Evolutionary conservation across 1,140 invertebrate species (phyloP).

Genomic region (Helicorthomorpha holstii): DNA sequence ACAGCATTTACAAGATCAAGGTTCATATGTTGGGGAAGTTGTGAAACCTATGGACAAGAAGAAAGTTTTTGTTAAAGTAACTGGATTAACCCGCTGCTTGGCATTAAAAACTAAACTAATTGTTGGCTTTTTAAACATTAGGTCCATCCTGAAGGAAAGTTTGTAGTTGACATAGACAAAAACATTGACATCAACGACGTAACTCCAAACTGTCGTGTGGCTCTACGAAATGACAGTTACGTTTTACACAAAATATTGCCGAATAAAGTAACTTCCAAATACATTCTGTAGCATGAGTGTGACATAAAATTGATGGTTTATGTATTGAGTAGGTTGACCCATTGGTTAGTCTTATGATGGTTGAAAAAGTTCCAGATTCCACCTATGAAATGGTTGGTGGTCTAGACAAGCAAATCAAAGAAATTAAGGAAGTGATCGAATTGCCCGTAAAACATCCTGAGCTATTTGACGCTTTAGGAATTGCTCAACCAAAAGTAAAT

Average conservation of each 20-base stretch:
- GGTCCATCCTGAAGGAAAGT: constrained; percentile 99
- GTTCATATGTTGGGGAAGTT: constrained; percentile 98
- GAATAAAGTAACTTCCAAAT: constrained; percentile 53
- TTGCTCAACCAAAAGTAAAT: constrained; percentile 85
- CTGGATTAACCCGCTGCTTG: neutral
- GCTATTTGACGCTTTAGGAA: constrained; percentile 95
- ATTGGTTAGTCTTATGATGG: constrained; percentile 99
- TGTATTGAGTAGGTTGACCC: constrained; percentile 67
- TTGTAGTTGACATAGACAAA: constrained; percentile 98
- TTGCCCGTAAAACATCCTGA: constrained; percentile 99
- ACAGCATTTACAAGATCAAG: constrained; percentile 95
- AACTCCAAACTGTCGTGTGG: constrained; percentile 93
- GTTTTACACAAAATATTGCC: constrained; percentile 97
- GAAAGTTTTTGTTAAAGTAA: constrained; percentile 90
- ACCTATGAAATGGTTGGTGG: constrained; percentile 99
- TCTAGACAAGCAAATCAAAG: constrained; percentile 98
- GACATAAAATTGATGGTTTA: constrained; percentile 1
- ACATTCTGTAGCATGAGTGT: too few relatives aligned
- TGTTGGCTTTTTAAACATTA: constrained; percentile 15
- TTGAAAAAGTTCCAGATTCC: constrained; percentile 98
- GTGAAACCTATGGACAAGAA: constrained; percentile 99
- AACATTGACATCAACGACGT: constrained; percentile 98
- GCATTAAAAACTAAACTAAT: neutral
- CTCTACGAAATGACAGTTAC: constrained; percentile 95
- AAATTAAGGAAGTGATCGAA: constrained; percentile 99